These are phyloP conservation scores for Apeltes quadracus DNA, from an alignment of 2,113 vertebrate species.

Conservation along the genomic window DNA sequence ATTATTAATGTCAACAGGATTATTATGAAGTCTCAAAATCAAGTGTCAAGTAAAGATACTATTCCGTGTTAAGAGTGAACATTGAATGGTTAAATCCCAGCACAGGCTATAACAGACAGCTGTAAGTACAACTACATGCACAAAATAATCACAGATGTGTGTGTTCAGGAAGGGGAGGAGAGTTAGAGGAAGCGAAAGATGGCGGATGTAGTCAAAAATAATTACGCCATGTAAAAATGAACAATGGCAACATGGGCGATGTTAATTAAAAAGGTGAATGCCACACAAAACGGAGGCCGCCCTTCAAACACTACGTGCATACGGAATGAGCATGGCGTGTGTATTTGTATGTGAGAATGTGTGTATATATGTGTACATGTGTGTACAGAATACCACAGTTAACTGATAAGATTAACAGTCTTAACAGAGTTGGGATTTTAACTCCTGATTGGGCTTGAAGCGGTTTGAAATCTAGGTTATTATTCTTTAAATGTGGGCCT, in stretches of 20 bases:
- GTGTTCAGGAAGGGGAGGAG: not conserved
- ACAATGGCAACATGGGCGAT: not conserved
- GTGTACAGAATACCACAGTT: no score
- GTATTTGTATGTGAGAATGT: not conserved
- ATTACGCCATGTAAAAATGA: not conserved
- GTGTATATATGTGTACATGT: not conserved
- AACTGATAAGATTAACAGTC: no score
- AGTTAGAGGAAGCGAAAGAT: not conserved
- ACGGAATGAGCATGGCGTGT: not conserved
- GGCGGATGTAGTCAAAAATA: not conserved
- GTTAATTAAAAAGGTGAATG: not conserved
- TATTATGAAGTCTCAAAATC: not conserved
- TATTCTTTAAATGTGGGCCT: not conserved
- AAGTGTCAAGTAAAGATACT: not conserved
- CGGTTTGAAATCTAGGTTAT: not conserved
- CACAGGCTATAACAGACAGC: not conserved
- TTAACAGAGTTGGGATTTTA: no score
- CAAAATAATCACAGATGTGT: not conserved
- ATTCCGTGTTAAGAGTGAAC: not conserved
- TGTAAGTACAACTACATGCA: not conserved
- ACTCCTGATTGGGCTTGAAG: no score
- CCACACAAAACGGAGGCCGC: not conserved
- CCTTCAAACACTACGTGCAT: not conserved
- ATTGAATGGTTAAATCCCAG: not conserved
- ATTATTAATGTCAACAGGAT: not conserved